Evolutionary conservation across 2,113 vertebrate genomes (phyloP), one percentile per base, ranked within the genome.

Genomic region (Climacteris rufus): DNA sequence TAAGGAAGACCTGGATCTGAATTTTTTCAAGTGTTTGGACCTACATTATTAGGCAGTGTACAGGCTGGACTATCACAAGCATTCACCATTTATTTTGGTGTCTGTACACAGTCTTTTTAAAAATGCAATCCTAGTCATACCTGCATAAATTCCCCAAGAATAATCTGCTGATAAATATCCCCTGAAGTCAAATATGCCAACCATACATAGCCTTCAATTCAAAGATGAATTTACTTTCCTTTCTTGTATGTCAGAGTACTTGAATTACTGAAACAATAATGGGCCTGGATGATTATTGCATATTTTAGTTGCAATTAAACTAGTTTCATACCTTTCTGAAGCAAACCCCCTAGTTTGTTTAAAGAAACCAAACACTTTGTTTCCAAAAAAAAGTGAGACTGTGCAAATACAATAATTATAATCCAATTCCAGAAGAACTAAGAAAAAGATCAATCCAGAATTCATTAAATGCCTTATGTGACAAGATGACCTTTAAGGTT

Each of bases 401-500:
- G 7, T 79, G 54, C 44, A 95, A 97, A 93, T 84, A 65, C 0
- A 4, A 76, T 81, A 50, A 60, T 93, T 92, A 77, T 93, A 91
- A 90, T 79, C 50, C 61, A 84, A 11, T 93, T 96, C 57, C 33
- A 85, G 83, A 87, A 93, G 60, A 93, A 90, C 27, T 75, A 87
- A 88, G 71, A 72, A 74, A 89, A 94, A 78, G 77, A 94, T 87
- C 90, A 94, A 50, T 74, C 40, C 69, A 78, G 53, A 95, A 90
- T 91, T 95, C 76, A 83, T 94, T 96, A 91, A 83, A 82, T 72
- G 39, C 59, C 35, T 85, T 94, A 66, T 37, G 33, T 87, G 90
- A 71, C 87, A 92, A 39, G 84, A 56, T 84, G 92, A 97, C 95
- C 94, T 97, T 96, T 94, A 81, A 89, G 70, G 69, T 81, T 88